phyloP scores from a whole-genome alignment of 2,113 vertebrate species.

The Castor canadensis region DNA sequence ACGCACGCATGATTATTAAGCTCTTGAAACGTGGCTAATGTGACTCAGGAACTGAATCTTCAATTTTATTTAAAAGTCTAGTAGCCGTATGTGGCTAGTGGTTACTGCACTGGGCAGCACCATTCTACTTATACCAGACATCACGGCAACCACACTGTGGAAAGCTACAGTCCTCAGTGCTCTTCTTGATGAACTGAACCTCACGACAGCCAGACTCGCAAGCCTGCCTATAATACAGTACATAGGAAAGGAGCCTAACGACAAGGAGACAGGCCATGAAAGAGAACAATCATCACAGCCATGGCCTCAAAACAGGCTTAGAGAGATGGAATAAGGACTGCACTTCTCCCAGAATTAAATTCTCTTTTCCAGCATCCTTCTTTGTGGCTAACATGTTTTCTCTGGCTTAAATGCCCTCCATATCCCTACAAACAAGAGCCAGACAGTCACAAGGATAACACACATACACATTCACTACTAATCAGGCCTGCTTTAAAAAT shows the following conservation, averaged over 20 bases:
- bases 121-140: background rate
- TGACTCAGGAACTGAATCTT: background rate
- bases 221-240: background rate
- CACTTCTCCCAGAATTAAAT: background rate
- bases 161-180: background rate
- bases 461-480: background rate
- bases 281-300: background rate
- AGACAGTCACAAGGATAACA: background rate
- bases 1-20: background rate
- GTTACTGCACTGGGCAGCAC: background rate
- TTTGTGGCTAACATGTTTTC: background rate
- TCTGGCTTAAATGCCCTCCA: background rate
- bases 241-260: rapidly evolving
- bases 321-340: background rate
- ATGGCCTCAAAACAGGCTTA: background rate
- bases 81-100: background rate
- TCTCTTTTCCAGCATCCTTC: background rate
- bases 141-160: background rate
- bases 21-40: background rate
- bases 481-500: background rate
- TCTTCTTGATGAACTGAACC: background rate
- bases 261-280: background rate
- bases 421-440: background rate
- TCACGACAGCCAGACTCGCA: background rate
- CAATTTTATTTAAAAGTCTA: background rate